phyloP scores from a whole-genome alignment of 2,888 invertebrate genomes.

The Andrena minutula region DNA sequence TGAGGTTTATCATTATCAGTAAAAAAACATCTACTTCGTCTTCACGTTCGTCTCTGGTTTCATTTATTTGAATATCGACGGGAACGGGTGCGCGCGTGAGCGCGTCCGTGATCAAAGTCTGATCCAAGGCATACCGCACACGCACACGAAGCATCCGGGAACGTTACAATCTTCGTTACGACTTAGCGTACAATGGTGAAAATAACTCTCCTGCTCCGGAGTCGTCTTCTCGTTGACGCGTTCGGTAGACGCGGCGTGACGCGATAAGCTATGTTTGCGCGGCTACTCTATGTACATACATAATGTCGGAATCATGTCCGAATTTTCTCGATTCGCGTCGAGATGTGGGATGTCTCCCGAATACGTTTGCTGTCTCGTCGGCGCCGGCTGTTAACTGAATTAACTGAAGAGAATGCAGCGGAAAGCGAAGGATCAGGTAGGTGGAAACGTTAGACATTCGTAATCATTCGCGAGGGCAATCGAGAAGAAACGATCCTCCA shows the following conservation, averaged over 20 bases:
- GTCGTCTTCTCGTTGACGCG: too few species aligned
- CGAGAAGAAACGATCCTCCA: neutral
- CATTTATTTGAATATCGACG: constrained; percentile 69
- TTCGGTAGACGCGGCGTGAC: too few species aligned
- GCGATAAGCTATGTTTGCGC: too few species aligned
- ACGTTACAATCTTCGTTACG: neutral
- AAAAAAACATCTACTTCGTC: neutral
- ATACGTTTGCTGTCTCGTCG: too few species aligned
- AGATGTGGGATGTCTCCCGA: too few species aligned
- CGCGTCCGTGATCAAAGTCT: neutral
- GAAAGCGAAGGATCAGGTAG: too few species aligned
- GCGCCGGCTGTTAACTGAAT: too few species aligned
- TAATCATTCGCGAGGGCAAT: constrained; percentile 24
- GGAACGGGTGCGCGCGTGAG: constrained; percentile 22
- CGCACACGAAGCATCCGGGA: neutral
- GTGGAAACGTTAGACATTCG: neutral
- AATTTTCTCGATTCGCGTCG: too few species aligned
- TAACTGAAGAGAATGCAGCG: too few species aligned
- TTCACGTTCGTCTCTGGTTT: constrained; percentile 42
- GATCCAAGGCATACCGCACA: neutral
- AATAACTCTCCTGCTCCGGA: neutral
- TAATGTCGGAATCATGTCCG: too few species aligned
- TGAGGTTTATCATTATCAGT: neutral
- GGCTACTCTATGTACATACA: too few species aligned
- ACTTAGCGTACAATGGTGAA: neutral